Evolutionary conservation across 2,113 vertebrate genomes (phyloP).

Genomic region (Lepus americanus): DNA sequence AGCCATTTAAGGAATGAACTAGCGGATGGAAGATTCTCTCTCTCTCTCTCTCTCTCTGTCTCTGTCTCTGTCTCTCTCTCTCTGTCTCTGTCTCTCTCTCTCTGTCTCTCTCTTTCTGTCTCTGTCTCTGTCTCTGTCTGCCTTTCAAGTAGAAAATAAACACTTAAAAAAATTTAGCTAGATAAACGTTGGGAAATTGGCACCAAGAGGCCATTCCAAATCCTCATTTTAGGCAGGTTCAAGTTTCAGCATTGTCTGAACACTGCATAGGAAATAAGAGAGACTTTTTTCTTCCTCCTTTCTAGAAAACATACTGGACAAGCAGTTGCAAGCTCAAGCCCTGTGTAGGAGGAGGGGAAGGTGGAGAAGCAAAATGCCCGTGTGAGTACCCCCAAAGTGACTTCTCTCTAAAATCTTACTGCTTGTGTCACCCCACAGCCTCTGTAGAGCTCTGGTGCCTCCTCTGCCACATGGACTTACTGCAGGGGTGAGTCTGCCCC

Average conservation of each 20-base stretch:
- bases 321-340: neutral
- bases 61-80: too few species aligned
- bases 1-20: too few species aligned
- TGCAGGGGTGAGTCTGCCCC: neutral
- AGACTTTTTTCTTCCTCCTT: neutral
- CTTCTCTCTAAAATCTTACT: neutral
- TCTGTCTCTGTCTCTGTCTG: too few species aligned
- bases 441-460: accelerated
- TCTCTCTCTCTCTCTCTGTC: too few species aligned
- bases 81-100: too few species aligned
- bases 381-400: neutral
- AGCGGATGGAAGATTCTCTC: too few species aligned
- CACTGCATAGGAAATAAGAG: neutral
- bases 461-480: accelerated
- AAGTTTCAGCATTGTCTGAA: slow-evolving; percentile 34
- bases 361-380: accelerated
- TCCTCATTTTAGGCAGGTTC: neutral
- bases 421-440: neutral
- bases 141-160: too few species aligned
- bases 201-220: neutral
- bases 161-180: too few species aligned
- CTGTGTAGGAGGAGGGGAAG: neutral
- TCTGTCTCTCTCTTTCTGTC: too few species aligned
- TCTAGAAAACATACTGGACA: neutral
- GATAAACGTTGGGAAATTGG: neutral